Evolutionary conservation across 2,888 invertebrate species (phyloP).

Genomic region (Kuschelorhynchus macadamiae): DNA sequence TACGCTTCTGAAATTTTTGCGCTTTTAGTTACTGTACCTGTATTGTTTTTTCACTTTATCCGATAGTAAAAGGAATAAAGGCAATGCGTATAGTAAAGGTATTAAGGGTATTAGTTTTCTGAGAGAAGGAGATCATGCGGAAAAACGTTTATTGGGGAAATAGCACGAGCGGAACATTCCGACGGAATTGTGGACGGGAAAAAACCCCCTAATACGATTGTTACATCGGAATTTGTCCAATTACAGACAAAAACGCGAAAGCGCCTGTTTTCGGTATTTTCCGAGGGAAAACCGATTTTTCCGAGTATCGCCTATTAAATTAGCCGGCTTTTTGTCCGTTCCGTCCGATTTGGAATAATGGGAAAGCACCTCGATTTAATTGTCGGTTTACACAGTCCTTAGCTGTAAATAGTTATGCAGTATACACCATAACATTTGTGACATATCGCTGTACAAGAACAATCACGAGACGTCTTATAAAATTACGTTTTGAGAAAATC

Average conservation of each 20-base stretch:
- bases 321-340: constrained; percentile 18
- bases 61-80: constrained; percentile 1
- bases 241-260: constrained; percentile 46
- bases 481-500: too few species aligned
- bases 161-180: constrained; percentile 35
- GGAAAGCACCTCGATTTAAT: too few species aligned
- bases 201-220: constrained; percentile 47
- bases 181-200: constrained; percentile 24
- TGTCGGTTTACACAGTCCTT: too few species aligned
- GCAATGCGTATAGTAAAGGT: constrained; percentile 37
- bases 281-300: constrained; percentile 30
- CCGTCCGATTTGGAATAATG: not conserved
- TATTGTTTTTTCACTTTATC: not conserved
- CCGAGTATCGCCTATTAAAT: constrained; percentile 38
- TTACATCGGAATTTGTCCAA: constrained; percentile 51
- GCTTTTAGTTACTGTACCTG: too few species aligned
- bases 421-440: too few species aligned
- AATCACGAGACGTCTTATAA: too few species aligned
- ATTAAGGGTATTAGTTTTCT: constrained; percentile 45
- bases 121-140: constrained; percentile 28
- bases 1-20: too few species aligned
- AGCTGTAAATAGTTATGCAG: too few species aligned
- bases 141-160: constrained; percentile 40
- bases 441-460: too few species aligned
- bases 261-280: constrained; percentile 32